phyloP scores from a whole-genome alignment of 2,113 vertebrate species.

The Oreochromis spilurus region DNA sequence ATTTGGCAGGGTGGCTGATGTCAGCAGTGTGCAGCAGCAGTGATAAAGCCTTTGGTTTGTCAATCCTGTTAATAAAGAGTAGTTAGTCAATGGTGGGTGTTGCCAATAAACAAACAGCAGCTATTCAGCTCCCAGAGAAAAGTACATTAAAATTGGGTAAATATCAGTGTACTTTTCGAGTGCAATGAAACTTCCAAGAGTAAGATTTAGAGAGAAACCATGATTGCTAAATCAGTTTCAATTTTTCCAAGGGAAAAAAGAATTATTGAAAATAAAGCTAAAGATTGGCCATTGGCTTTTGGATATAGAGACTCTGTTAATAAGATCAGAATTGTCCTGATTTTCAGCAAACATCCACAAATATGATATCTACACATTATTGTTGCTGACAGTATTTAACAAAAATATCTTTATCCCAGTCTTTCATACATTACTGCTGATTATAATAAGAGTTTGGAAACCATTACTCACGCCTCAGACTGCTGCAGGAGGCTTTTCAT shows the following conservation, averaged over 20 bases:
- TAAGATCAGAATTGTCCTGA: background rate
- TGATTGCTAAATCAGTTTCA: background rate
- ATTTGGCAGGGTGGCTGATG: conserved; percentile 94
- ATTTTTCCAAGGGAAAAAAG: background rate
- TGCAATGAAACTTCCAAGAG: background rate
- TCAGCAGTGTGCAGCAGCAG: conserved; percentile 93
- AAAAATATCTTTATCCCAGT: background rate
- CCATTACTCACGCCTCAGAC: conserved; percentile 83
- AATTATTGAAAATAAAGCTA: background rate
- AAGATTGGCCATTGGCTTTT: background rate
- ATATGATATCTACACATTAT: background rate
- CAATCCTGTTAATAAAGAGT: conserved; percentile 75
- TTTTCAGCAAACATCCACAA: background rate
- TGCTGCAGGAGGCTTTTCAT: conserved; percentile 89
- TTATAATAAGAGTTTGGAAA: background rate
- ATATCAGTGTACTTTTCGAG: background rate
- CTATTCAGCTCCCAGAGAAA: background rate
- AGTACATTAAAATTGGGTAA: background rate
- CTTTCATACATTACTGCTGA: background rate
- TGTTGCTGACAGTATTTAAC: background rate
- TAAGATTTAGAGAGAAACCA: background rate
- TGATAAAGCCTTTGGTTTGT: conserved; percentile 93
- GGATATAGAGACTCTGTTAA: background rate
- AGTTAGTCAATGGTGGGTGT: conserved; percentile 1
- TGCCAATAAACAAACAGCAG: background rate